A percentile compares a stretch with the other conserved stretches of the same genome.
These are phyloP conservation scores for Polylopha cassiicola DNA, from an alignment of 2,888 invertebrate genomes.

Conservation along the genomic window DNA sequence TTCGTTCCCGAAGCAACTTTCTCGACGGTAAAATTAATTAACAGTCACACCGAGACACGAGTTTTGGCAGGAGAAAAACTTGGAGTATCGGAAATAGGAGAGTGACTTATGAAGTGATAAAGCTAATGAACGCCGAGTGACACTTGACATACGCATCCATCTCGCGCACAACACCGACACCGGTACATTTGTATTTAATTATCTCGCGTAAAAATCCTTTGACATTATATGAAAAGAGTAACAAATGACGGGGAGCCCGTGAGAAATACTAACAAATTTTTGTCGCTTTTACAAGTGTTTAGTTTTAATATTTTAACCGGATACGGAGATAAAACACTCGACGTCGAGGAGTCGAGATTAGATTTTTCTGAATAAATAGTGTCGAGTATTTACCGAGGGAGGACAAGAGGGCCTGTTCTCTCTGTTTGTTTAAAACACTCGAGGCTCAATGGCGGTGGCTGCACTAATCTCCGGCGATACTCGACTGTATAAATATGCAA, in stretches of 20 bases:
- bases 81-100: conserved; percentile 65
- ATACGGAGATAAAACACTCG: conserved; percentile 61
- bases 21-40: conserved; percentile 65
- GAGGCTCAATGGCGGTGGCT: conserved; percentile 55
- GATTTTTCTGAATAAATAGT: conserved; percentile 62
- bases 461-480: conserved; percentile 60
- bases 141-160: no score
- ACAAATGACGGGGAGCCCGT: conserved; percentile 54
- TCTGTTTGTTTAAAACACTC: conserved; percentile 68
- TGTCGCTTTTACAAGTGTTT: conserved; percentile 36
- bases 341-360: conserved; percentile 47
- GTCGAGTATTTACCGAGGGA: conserved; percentile 53
- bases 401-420: conserved; percentile 55
- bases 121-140: conserved; percentile 63
- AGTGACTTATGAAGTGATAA: conserved; percentile 60
- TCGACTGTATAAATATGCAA: conserved; percentile 37
- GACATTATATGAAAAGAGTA: conserved; percentile 41
- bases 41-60: conserved; percentile 47
- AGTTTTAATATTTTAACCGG: conserved; percentile 48
- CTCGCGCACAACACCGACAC: no score
- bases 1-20: conserved; percentile 38
- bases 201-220: conserved; percentile 55
- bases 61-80: conserved; percentile 69
- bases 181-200: conserved; percentile 56
- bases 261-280: conserved; percentile 58